A percentile compares a stretch with the other conserved stretches of the same genome.
These are phyloP conservation scores for Pristionchus exspectatus DNA, from an alignment of 2,888 invertebrate species.

Conservation along the genomic window DNA sequence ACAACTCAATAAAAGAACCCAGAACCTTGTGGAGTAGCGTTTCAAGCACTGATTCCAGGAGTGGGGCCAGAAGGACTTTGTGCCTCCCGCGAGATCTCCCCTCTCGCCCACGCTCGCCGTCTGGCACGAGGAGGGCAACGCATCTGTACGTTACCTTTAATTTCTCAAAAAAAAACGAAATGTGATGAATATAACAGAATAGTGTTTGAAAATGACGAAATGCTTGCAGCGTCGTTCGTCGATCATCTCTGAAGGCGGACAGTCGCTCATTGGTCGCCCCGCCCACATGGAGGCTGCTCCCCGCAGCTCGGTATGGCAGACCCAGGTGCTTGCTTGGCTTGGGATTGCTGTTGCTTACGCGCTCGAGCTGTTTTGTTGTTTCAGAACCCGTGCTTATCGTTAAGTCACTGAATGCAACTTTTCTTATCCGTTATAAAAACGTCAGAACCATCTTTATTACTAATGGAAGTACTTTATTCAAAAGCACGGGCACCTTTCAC, in stretches of 20 bases:
- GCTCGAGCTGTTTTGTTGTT: background rate
- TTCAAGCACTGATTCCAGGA: background rate
- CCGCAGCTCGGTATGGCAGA: conserved; percentile 19
- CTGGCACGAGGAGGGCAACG: conserved; percentile 50
- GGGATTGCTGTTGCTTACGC: background rate
- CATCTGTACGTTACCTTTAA: background rate
- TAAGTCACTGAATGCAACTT: too few species aligned
- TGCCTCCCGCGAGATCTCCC: conserved; percentile 49
- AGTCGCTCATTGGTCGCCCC: conserved; percentile 27
- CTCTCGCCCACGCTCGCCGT: conserved; percentile 48
- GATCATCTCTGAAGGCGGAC: conserved; percentile 18
- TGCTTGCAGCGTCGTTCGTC: conserved; percentile 19
- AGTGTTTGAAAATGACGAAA: background rate
- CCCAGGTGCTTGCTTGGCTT: background rate
- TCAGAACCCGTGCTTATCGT: too few species aligned
- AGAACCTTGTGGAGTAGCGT: background rate
- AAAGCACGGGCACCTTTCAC: too few species aligned
- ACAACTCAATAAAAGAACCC: too few species aligned
- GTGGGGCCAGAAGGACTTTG: conserved; percentile 53
- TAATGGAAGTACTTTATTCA: too few species aligned
- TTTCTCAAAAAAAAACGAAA: background rate
- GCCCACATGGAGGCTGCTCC: conserved; percentile 15
- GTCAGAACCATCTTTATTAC: too few species aligned
- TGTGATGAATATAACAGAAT: too few species aligned
- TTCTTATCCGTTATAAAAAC: too few species aligned